phyloP scores from a whole-genome alignment of 37 sponge, comb jelly and placozoan genomes.

The Diacarnus erythraeanus region DNA sequence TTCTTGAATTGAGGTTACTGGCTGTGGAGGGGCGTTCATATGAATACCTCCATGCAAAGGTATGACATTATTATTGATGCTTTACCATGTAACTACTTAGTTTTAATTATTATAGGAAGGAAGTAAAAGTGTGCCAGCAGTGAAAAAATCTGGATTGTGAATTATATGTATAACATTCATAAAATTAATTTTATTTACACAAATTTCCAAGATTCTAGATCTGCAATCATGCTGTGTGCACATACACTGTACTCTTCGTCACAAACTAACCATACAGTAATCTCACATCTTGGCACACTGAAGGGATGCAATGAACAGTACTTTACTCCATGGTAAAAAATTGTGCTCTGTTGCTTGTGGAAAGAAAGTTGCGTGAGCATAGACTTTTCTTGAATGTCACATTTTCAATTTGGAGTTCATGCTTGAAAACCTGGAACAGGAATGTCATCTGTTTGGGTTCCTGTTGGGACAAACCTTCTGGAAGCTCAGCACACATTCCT shows the following conservation, averaged over 20 bases:
- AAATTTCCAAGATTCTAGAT: slow-evolving; percentile 30
- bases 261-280: slow-evolving; percentile 83
- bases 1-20: slow-evolving; percentile 48
- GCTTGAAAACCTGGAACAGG: slow-evolving; percentile 59
- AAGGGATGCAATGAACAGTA: too few species aligned
- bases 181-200: too few species aligned
- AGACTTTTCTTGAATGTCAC: slow-evolving; percentile 57
- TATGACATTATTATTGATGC: background rate
- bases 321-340: slow-evolving; percentile 48
- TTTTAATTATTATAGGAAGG: background rate
- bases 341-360: slow-evolving; percentile 54
- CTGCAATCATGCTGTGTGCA: slow-evolving; percentile 29
- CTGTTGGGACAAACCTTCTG: slow-evolving; percentile 48
- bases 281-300: slow-evolving; percentile 66
- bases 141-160: too few species aligned
- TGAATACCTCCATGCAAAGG: slow-evolving; percentile 22
- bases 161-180: background rate
- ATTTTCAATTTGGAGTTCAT: slow-evolving; percentile 79
- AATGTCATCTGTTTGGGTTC: slow-evolving; percentile 83
- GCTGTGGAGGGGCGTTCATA: slow-evolving; percentile 38
- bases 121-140: background rate
- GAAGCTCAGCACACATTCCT: slow-evolving; percentile 42
- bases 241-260: slow-evolving; percentile 69
- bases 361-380: slow-evolving; percentile 75
- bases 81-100: too few species aligned